These are phyloP conservation scores for Lithophane semibrunnea DNA, from an alignment of 2,888 invertebrate species.

Conservation along the genomic window DNA sequence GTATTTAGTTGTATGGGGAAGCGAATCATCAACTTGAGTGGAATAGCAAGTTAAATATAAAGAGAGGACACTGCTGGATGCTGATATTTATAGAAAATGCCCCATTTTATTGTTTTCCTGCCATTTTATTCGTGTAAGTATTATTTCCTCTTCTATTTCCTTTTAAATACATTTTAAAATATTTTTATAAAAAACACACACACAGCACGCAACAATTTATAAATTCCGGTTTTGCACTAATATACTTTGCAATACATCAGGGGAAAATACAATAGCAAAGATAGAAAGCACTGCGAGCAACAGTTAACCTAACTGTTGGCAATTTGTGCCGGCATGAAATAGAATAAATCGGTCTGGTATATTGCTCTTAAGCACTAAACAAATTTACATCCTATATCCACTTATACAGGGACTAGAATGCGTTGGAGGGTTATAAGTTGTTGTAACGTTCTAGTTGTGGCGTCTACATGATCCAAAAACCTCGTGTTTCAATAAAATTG, in stretches of 20 bases:
- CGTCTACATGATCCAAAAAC: slow-evolving; percentile 42
- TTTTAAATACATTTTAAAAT: too few species aligned
- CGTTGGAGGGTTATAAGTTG: slow-evolving; percentile 13
- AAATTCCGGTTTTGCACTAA: slow-evolving; percentile 72
- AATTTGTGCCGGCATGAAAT: slow-evolving; percentile 84
- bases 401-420: slow-evolving; percentile 40
- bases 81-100: slow-evolving; percentile 9
- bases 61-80: background rate
- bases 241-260: slow-evolving; percentile 81
- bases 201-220: slow-evolving; percentile 42
- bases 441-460: slow-evolving; percentile 24
- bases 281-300: slow-evolving; percentile 84
- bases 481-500: slow-evolving; percentile 62
- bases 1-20: slow-evolving; percentile 17
- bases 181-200: too few species aligned
- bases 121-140: background rate
- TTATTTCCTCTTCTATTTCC: background rate
- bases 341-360: slow-evolving; percentile 80
- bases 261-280: slow-evolving; percentile 78
- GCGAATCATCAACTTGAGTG: slow-evolving; percentile 23
- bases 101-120: background rate
- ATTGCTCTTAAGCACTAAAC: slow-evolving; percentile 48
- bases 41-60: background rate
- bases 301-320: slow-evolving; percentile 87
- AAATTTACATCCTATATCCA: slow-evolving; percentile 47